These are phyloP conservation scores for Diachasma alloeum DNA, from an alignment of 1,140 invertebrate genomes.

Conservation along the genomic window DNA sequence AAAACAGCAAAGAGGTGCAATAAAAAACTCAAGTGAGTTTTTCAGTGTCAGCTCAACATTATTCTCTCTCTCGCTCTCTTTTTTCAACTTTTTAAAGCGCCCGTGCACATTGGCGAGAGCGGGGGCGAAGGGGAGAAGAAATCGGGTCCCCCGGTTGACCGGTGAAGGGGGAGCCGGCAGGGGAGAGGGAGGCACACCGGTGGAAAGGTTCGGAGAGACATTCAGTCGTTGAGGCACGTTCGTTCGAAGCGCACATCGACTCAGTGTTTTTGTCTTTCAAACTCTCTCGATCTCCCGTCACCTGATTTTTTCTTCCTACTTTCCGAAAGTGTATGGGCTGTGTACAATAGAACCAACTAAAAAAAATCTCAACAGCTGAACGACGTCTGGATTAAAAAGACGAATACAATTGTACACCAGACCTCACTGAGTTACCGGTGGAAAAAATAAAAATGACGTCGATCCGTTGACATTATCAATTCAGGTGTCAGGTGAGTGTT, in stretches of 20 bases:
- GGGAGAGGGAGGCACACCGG: background rate
- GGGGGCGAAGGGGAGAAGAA: background rate
- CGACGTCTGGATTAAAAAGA: background rate
- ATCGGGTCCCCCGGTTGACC: background rate
- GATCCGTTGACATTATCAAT: conserved; percentile 5
- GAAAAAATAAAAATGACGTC: conserved; percentile 1
- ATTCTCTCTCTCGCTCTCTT: background rate
- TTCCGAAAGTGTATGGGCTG: background rate
- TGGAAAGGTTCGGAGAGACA: conserved; percentile 27
- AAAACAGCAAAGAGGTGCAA: background rate
- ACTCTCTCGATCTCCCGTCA: background rate
- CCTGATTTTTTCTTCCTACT: background rate
- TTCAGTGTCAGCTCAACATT: background rate
- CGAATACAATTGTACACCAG: background rate
- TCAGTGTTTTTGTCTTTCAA: background rate
- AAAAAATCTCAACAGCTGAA: background rate
- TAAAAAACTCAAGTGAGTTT: background rate
- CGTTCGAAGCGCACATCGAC: conserved; percentile 25
- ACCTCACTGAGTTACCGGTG: background rate
- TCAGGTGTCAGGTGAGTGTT: conserved; percentile 11
- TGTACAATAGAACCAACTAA: background rate
- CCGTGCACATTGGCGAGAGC: background rate
- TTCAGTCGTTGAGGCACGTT: conserved; percentile 45
- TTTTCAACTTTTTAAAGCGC: background rate
- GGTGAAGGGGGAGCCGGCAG: conserved; percentile 9